phyloP scores from a whole-genome alignment of 2,888 invertebrate genomes.

The Acrocyrtus sp. region DNA sequence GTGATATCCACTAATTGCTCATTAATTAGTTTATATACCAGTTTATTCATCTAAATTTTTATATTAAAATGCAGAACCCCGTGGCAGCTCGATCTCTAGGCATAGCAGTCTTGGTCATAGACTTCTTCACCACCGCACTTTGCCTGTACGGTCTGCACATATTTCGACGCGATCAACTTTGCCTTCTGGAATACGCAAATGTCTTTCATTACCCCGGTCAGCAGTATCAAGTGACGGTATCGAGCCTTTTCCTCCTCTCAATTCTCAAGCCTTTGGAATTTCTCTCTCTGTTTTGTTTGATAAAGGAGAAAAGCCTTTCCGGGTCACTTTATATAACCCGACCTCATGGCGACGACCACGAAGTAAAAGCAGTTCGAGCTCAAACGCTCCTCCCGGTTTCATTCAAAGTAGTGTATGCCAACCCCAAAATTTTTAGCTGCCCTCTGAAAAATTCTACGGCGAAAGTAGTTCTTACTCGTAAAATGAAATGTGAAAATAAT shows the following conservation, averaged over 20 bases:
- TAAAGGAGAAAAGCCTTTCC: slow-evolving; percentile 9
- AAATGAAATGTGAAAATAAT: too few relatives aligned
- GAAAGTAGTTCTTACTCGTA: too few relatives aligned
- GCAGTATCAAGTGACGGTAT: slow-evolving; percentile 15
- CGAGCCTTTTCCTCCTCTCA: neutral
- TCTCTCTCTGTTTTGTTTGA: slow-evolving; percentile 8
- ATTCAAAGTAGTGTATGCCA: too few relatives aligned
- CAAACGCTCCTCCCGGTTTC: too few relatives aligned
- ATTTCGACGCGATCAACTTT: slow-evolving; percentile 12
- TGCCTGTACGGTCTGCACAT: slow-evolving; percentile 13
- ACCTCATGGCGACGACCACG: too few relatives aligned
- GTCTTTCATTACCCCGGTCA: slow-evolving; percentile 3
- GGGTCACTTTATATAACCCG: neutral
- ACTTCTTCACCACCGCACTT: neutral
- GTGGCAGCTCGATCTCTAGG: neutral
- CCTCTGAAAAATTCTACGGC: too few relatives aligned
- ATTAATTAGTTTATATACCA: neutral
- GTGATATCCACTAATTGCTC: neutral
- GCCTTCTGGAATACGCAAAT: slow-evolving; percentile 39
- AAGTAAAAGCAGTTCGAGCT: too few relatives aligned
- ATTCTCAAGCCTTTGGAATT: slow-evolving; percentile 19
- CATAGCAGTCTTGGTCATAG: slow-evolving; percentile 4
- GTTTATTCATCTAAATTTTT: slow-evolving; percentile 3
- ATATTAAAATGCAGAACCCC: slow-evolving; percentile 11
- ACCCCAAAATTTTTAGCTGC: too few relatives aligned